Conservation (phyloP, 1,140 invertebrate genomes). For the Musca domestica region DNA sequence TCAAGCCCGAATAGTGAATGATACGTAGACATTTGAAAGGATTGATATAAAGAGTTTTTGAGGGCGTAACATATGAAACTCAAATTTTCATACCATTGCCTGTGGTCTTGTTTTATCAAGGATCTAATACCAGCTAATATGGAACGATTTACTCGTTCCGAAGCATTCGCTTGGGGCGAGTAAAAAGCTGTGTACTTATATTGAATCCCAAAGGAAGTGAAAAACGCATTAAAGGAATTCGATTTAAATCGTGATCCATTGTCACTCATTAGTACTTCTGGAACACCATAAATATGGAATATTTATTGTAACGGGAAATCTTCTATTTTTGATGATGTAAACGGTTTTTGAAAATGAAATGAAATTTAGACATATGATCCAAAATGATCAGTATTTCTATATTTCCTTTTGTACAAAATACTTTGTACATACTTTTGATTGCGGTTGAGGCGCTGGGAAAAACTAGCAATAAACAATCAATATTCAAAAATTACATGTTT, state of each 20-base stretch:
- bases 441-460: no score
- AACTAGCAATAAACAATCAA: no score
- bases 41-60: not conserved
- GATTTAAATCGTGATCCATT: no score
- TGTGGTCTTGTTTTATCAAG: slow-evolving; percentile 1
- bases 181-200: no score
- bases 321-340: not conserved
- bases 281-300: slow-evolving; percentile 10
- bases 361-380: no score
- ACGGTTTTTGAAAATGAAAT: no score
- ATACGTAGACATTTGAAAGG: slow-evolving; percentile 6
- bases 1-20: slow-evolving; percentile 1
- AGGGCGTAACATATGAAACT: no score
- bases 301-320: slow-evolving; percentile 2
- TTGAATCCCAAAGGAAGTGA: not conserved
- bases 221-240: no score
- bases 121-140: not conserved
- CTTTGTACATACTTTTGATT: no score
- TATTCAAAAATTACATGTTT: no score
- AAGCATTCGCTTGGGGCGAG: slow-evolving; percentile 13
- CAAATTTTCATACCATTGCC: slow-evolving; percentile 3
- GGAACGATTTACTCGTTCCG: slow-evolving; percentile 20
- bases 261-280: not conserved
- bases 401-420: no score
- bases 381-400: no score